Conservation (phyloP, 2,113 vertebrate species). For the Athene noctua region DNA sequence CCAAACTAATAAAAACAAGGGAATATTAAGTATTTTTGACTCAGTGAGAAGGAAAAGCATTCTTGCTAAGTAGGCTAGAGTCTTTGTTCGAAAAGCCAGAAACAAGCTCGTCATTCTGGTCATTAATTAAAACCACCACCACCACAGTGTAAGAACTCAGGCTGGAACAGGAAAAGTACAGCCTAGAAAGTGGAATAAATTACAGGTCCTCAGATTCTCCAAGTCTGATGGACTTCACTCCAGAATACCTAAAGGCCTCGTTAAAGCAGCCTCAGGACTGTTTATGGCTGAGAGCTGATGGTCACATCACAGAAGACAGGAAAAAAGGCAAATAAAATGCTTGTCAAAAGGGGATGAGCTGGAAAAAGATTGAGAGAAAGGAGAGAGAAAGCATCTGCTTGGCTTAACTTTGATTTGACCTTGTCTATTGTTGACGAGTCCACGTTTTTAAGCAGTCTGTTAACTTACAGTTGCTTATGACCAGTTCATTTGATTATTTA, state of each 20-base stretch:
- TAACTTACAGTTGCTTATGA: neutral
- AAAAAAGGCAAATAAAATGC: neutral
- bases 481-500: neutral
- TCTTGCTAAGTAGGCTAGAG: neutral
- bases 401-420: neutral
- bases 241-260: neutral
- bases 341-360: neutral
- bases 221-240: neutral
- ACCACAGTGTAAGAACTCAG: neutral
- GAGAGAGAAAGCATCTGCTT: neutral
- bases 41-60: neutral
- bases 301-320: neutral
- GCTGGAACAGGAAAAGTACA: too few species aligned
- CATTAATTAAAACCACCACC: neutral
- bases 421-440: neutral
- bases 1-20: neutral
- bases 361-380: neutral
- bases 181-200: too few species aligned
- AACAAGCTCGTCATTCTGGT: neutral
- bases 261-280: neutral
- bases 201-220: neutral
- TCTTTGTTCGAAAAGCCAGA: neutral
- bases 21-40: neutral
- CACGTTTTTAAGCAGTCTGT: neutral
- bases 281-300: neutral